Evolutionary conservation across 1,140 invertebrate species (phyloP).

Genomic region (Pomacea maculata): DNA sequence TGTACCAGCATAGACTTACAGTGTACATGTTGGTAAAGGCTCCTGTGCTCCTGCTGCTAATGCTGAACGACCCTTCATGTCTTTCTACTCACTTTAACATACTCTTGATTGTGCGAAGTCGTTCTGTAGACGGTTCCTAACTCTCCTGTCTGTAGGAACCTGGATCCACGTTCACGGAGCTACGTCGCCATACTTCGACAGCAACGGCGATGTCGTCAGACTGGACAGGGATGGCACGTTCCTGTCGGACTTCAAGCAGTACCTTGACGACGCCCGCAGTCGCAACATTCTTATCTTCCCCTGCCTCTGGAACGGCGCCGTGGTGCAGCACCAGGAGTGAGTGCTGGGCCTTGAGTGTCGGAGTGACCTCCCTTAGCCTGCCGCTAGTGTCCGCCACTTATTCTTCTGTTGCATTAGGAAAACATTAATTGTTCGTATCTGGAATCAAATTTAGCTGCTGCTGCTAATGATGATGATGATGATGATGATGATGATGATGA

Average conservation of each 20-base stretch:
- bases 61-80: no score
- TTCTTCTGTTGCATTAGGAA: no score
- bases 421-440: no score
- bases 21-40: no score
- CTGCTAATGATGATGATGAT: no score
- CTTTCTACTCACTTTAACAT: no score
- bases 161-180: conserved; percentile 67
- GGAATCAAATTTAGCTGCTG: no score
- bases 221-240: conserved; percentile 42
- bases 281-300: conserved; percentile 63
- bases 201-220: conserved; percentile 40
- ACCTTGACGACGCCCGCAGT: conserved; percentile 35
- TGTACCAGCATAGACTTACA: neutral
- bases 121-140: neutral
- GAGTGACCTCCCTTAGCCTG: no score
- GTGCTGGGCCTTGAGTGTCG: conserved; percentile 28
- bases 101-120: no score
- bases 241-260: conserved; percentile 44
- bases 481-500: no score
- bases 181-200: conserved; percentile 53
- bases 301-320: conserved; percentile 66
- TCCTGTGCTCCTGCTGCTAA: no score
- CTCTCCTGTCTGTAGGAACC: conserved; percentile 37
- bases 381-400: no score
- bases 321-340: conserved; percentile 53